These are phyloP conservation scores for Chionodraco myersi DNA, from an alignment of 2,113 vertebrate genomes.

Conservation along the genomic window DNA sequence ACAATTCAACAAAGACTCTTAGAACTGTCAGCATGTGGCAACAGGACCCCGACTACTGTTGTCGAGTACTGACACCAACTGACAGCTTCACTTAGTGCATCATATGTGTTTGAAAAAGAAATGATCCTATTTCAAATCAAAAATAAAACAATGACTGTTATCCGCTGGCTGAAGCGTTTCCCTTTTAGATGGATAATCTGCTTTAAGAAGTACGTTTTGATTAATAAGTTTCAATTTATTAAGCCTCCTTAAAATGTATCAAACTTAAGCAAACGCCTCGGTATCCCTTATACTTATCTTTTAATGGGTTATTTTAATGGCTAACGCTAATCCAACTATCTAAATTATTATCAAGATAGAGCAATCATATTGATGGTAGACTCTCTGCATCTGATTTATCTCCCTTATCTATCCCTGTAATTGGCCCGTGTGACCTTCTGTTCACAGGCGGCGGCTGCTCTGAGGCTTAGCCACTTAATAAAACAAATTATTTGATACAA, in stretches of 20 bases:
- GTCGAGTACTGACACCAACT: constrained; percentile 40
- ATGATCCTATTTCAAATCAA: constrained; percentile 69
- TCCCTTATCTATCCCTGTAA: constrained; percentile 53
- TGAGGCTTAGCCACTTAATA: background rate
- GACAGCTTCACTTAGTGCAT: constrained; percentile 59
- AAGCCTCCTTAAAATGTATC: constrained; percentile 67
- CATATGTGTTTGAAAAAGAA: constrained; percentile 46
- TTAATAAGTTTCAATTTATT: constrained; percentile 72
- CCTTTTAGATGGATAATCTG: constrained; percentile 59
- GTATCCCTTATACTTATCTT: constrained; percentile 72
- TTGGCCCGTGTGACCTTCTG: constrained; percentile 53
- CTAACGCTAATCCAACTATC: constrained; percentile 77
- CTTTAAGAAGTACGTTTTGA: constrained; percentile 64
- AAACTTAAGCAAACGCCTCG: constrained; percentile 49
- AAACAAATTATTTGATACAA: constrained; percentile 32
- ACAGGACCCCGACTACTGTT: constrained; percentile 46
- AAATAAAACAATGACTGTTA: constrained; percentile 38
- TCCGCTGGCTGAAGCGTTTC: constrained; percentile 54
- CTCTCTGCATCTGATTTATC: constrained; percentile 56
- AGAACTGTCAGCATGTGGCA: constrained; percentile 73
- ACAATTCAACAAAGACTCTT: constrained; percentile 75
- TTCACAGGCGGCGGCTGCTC: background rate
- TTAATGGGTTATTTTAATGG: constrained; percentile 78
- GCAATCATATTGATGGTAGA: constrained; percentile 62
- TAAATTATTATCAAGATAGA: constrained; percentile 78